A percentile compares a stretch with the other conserved stretches of the same genome.
These are phyloP conservation scores for Muntiacus reevesi DNA, from an alignment of 2,113 vertebrate species.

Conservation along the genomic window DNA sequence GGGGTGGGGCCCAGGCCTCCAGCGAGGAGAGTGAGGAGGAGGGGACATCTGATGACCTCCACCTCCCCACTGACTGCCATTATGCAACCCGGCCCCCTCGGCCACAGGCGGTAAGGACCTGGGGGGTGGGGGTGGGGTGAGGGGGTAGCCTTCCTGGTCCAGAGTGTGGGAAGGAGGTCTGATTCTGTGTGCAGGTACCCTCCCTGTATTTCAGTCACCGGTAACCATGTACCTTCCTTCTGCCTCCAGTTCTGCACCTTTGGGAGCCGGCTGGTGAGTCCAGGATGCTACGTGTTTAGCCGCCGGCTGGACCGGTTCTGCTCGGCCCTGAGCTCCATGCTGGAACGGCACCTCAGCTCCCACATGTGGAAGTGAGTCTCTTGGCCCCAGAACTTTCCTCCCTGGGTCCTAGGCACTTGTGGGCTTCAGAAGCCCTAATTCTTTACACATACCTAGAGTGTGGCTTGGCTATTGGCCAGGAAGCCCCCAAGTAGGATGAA, in stretches of 20 bases:
- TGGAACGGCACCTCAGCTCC: constrained; percentile 91
- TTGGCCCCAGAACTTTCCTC: background rate
- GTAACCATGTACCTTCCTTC: background rate
- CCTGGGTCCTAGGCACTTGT: background rate
- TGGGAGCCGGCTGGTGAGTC: constrained; percentile 88
- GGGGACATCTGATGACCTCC: constrained; percentile 70
- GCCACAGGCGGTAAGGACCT: constrained; percentile 86
- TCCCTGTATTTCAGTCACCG: background rate
- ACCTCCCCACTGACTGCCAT: constrained; percentile 81
- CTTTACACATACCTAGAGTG: background rate
- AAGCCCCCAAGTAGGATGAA: background rate
- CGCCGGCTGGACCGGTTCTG: constrained; percentile 91
- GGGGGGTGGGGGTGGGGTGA: background rate
- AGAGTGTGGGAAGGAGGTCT: background rate
- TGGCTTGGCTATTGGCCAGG: background rate
- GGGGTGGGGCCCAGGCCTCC: constrained; percentile 82
- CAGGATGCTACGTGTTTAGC: constrained; percentile 92
- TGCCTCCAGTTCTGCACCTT: constrained; percentile 89
- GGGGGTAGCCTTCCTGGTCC: background rate
- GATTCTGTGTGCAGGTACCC: background rate
- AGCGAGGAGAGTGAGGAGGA: constrained; percentile 93
- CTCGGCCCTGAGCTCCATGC: constrained; percentile 91
- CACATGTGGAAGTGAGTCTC: constrained; percentile 92
- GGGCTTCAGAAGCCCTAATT: background rate
- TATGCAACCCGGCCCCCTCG: constrained; percentile 85